Percentiles rank a stretch among this genome's conserved stretches.
Conservation (phyloP, 1,140 invertebrate genomes). For the Coelopa frigida region DNA sequence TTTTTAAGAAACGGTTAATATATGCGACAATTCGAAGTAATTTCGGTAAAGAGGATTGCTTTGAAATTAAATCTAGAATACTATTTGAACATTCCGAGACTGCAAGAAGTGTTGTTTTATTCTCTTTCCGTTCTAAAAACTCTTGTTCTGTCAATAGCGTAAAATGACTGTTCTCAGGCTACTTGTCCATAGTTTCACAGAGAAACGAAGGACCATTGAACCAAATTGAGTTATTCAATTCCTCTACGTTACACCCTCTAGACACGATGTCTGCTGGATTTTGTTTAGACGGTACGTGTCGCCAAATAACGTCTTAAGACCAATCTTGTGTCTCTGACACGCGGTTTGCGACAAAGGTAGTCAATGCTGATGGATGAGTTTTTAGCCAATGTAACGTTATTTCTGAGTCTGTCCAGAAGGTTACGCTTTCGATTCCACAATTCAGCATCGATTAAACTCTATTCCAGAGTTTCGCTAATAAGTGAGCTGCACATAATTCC, state of each 20-base stretch:
- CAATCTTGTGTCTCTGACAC: slow-evolving; percentile 23
- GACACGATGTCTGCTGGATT: slow-evolving; percentile 17
- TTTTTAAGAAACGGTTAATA: slow-evolving; percentile 4
- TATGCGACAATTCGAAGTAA: background rate
- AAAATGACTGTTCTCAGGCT: background rate
- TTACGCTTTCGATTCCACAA: no score
- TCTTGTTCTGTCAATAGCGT: no score
- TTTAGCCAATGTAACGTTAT: slow-evolving; percentile 9
- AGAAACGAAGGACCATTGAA: slow-evolving; percentile 1
- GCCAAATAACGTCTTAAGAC: slow-evolving; percentile 18
- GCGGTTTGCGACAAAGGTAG: slow-evolving; percentile 28
- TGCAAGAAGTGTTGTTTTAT: background rate
- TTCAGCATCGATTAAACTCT: no score
- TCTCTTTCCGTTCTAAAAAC: background rate
- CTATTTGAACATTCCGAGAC: no score
- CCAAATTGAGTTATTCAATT: background rate
- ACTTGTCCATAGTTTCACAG: background rate
- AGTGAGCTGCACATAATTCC: no score
- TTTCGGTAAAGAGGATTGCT: background rate
- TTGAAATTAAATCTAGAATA: background rate
- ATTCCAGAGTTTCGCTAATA: no score
- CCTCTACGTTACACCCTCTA: background rate
- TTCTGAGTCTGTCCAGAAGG: slow-evolving; percentile 11
- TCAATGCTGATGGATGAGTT: slow-evolving; percentile 2
- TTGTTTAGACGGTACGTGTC: slow-evolving; percentile 15